Conservation (phyloP, 2,113 vertebrate species). For the Engystomops pustulosus region DNA sequence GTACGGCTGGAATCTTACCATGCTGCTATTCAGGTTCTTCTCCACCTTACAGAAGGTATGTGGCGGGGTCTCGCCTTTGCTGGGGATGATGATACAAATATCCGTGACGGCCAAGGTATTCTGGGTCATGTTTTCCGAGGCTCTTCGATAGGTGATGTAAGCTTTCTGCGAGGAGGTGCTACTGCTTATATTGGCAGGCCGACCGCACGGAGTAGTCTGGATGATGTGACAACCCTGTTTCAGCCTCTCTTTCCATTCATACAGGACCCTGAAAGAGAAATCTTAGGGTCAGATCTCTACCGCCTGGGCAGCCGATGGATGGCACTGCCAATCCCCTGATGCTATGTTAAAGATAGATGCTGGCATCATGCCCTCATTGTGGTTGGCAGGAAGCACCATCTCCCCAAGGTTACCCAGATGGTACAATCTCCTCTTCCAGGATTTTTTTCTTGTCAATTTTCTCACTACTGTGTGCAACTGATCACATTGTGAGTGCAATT, state of each 20-base stretch:
- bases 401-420: neutral
- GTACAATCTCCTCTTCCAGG: neutral
- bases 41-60: slow-evolving; percentile 98
- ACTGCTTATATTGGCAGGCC: slow-evolving; percentile 90
- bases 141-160: slow-evolving; percentile 93
- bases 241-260: slow-evolving; percentile 95
- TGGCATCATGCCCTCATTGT: neutral
- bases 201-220: slow-evolving; percentile 90
- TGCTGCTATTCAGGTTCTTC: slow-evolving; percentile 96
- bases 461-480: neutral
- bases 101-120: slow-evolving; percentile 93
- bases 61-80: slow-evolving; percentile 94
- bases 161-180: slow-evolving; percentile 91
- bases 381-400: neutral
- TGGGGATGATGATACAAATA: slow-evolving; percentile 93
- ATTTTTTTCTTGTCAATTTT: neutral
- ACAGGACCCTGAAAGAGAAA: slow-evolving; percentile 82
- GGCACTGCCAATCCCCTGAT: neutral
- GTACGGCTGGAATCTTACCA: slow-evolving; percentile 82
- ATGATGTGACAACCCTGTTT: slow-evolving; percentile 96
- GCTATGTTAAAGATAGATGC: neutral
- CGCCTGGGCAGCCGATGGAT: neutral
- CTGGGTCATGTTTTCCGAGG: slow-evolving; percentile 86
- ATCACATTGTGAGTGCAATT: neutral
- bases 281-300: neutral